Evolutionary conservation across 2,113 vertebrate genomes (phyloP), one percentile per base, ranked within the genome.

Genomic region (Cepphus grylle): DNA sequence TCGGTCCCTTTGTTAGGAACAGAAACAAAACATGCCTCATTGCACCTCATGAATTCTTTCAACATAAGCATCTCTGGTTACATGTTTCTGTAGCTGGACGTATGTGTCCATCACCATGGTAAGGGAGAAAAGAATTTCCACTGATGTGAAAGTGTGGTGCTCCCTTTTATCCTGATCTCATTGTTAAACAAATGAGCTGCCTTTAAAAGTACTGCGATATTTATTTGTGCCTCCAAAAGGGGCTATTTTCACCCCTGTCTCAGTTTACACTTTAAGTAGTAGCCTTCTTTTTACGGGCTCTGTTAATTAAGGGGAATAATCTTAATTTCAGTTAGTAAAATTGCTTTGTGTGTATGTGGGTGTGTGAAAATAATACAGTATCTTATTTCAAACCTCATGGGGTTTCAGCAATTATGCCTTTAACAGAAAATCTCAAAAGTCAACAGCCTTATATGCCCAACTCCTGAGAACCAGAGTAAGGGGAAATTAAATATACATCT

Each of bases 351-450:
- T 72, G 26, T 27, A 62, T 73, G 86, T 95, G 93, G 94, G 91
- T 77, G 94, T 95, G 91, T 85, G 97, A 94, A 96, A 97, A 95
- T 91, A 93, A 94, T 58, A 59, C 29, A 47, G 71, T 74, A 85
- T 93, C 77, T 70, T 82, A 77, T 96, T 97, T 96, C 96, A 95
- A 87, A 95, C 81, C 91, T 93, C 91, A 25, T 9, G 47, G 74
- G 70, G 93, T 88, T 96, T 91, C 73, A 91, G 58, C 53, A 96
- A 96, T 94, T 95, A 95, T 66, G 62, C 32, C 32, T 93, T 90
- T 80, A 86, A 85, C 63, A 88, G 70, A 94, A 95, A 87, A 95
- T 80, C 58, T 91, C 71, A 43, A 40, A 95, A 91, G 42, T 84
- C 83, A 84, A 89, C 59, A 93, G 65, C 43, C 20, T 76, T 38